Evolutionary conservation across 2,113 vertebrate genomes (phyloP).

Genomic region (Cairina moschata): DNA sequence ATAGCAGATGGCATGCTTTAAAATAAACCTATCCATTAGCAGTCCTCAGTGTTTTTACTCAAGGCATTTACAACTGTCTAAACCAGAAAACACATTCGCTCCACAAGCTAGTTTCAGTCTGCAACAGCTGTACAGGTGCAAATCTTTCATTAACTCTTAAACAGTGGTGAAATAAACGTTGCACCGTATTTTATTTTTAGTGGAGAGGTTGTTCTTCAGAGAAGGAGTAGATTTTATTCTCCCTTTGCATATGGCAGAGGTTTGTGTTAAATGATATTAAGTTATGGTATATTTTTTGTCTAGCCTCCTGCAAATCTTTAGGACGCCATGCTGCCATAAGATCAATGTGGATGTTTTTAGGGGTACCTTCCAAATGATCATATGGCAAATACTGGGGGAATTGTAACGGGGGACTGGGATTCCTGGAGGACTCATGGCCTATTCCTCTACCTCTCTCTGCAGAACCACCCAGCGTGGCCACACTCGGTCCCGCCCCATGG

Average conservation of each 20-base stretch:
- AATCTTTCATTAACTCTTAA: slow-evolving; percentile 90
- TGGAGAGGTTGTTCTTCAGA: slow-evolving; percentile 44
- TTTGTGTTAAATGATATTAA: slow-evolving; percentile 6
- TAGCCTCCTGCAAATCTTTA: neutral
- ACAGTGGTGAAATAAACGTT: slow-evolving; percentile 68
- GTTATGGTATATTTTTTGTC: neutral
- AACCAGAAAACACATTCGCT: slow-evolving; percentile 79
- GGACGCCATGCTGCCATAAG: neutral
- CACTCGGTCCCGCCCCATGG: fast-evolving
- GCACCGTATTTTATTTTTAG: slow-evolving; percentile 70
- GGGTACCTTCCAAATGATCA: neutral
- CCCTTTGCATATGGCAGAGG: neutral
- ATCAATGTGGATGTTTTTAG: neutral
- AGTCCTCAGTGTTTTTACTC: slow-evolving; percentile 88
- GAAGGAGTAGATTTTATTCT: slow-evolving; percentile 19
- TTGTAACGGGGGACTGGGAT: neutral
- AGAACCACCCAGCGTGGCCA: neutral
- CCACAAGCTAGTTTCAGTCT: slow-evolving; percentile 67
- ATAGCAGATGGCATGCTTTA: slow-evolving; percentile 95
- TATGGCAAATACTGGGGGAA: neutral
- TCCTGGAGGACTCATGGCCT: neutral
- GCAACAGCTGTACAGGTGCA: slow-evolving; percentile 88
- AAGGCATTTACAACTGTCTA: slow-evolving; percentile 88
- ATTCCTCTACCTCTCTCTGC: neutral
- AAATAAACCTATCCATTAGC: slow-evolving; percentile 99